A percentile compares a stretch with the other conserved stretches of the same genome.
These are phyloP conservation scores for Diaprepes abbreviatus DNA, from an alignment of 2,888 invertebrate species.

Conservation along the genomic window DNA sequence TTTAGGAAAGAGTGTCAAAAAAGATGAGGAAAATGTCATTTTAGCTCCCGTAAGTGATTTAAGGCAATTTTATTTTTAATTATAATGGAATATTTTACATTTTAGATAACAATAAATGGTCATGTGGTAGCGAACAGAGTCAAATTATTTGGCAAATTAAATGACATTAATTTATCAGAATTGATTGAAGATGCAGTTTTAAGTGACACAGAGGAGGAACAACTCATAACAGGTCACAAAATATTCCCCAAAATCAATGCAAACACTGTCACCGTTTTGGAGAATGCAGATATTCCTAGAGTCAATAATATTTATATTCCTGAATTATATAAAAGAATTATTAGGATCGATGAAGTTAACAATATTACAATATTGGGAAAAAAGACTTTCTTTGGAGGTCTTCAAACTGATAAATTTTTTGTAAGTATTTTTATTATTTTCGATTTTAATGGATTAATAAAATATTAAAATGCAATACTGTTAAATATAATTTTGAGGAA, in stretches of 20 bases:
- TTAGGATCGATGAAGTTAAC: slow-evolving; percentile 53
- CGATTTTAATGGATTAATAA: no score
- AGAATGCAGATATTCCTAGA: slow-evolving; percentile 51
- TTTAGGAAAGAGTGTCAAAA: slow-evolving; percentile 57
- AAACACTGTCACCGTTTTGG: slow-evolving; percentile 36
- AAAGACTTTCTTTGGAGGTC: slow-evolving; percentile 61
- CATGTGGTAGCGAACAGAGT: slow-evolving; percentile 56
- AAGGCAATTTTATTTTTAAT: no score
- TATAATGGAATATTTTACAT: no score
- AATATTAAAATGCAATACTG: no score
- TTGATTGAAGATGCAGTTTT: slow-evolving; percentile 62
- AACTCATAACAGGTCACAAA: slow-evolving; percentile 60
- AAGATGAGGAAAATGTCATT: slow-evolving; percentile 54
- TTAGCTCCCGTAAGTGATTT: slow-evolving; percentile 56
- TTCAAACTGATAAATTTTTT: slow-evolving; percentile 57
- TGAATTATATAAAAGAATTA: slow-evolving; percentile 55
- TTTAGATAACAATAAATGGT: slow-evolving; percentile 58
- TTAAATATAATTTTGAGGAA: no score
- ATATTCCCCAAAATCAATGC: slow-evolving; percentile 54
- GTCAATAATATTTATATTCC: slow-evolving; percentile 57
- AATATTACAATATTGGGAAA: slow-evolving; percentile 56
- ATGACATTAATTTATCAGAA: slow-evolving; percentile 58
- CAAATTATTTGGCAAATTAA: slow-evolving; percentile 54
- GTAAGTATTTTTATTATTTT: slow-evolving; percentile 48
- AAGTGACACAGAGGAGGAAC: slow-evolving; percentile 54